phyloP scores from a whole-genome alignment of 2,797 vertebrate genomes.

The Chromobotia macracanthus region DNA sequence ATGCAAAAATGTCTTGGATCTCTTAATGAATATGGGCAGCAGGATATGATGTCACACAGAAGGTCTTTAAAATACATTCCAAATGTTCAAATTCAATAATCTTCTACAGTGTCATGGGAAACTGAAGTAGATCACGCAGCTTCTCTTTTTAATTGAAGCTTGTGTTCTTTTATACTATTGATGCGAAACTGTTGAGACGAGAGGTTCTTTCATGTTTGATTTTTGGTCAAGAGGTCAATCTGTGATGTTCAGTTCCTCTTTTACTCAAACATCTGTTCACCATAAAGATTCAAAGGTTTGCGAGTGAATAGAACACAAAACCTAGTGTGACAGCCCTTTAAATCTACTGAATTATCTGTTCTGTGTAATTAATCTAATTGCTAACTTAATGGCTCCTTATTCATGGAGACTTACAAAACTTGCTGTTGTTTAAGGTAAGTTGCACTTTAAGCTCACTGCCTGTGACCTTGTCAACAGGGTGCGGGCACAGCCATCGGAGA shows the following conservation, averaged over 20 bases:
- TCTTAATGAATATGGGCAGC: background rate
- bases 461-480: slow-evolving; percentile 75
- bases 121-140: background rate
- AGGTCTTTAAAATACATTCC: background rate
- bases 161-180: background rate
- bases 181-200: background rate
- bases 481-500: slow-evolving; percentile 97
- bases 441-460: slow-evolving; percentile 20
- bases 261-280: too few species aligned
- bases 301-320: too few species aligned
- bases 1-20: background rate
- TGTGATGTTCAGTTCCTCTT: too few species aligned
- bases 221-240: too few species aligned
- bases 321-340: too few species aligned
- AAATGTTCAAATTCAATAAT: background rate
- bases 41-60: background rate
- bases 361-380: too few species aligned
- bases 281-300: too few species aligned
- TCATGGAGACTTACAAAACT: too few species aligned
- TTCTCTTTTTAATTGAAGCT: background rate
- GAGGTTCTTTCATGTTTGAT: background rate
- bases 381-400: too few species aligned
- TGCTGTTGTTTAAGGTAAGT: background rate
- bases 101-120: background rate
- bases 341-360: too few species aligned